These are phyloP conservation scores for Acanthopagrus latus DNA, from an alignment of 2,797 vertebrate genomes.

Conservation along the genomic window DNA sequence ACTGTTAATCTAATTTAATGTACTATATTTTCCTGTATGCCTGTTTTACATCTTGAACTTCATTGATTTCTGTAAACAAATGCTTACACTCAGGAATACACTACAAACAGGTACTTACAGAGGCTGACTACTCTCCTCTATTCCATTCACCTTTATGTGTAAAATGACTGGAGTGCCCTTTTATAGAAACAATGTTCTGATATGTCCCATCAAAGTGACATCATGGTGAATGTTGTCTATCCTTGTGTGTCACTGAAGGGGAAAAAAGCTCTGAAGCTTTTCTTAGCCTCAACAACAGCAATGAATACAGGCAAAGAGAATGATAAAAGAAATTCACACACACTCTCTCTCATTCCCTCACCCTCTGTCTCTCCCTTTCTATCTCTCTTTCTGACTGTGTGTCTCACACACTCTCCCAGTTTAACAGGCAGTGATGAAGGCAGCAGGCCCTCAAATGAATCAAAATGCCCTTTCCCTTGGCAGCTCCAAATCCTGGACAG, in stretches of 20 bases:
- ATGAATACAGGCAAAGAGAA: constrained; percentile 21
- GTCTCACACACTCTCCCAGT: constrained; percentile 16
- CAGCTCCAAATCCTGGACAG: constrained; percentile 61
- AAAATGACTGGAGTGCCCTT: background rate
- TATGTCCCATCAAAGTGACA: background rate
- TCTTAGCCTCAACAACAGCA: constrained; percentile 13
- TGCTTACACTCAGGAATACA: background rate
- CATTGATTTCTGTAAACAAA: background rate
- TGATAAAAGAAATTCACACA: constrained; percentile 8
- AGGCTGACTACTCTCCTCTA: background rate
- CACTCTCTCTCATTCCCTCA: background rate
- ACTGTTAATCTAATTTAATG: no score
- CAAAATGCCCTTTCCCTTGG: constrained; percentile 69
- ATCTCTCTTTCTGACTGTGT: constrained; percentile 1
- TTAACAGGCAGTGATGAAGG: constrained; percentile 54
- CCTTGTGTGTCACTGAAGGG: background rate
- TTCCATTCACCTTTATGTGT: background rate
- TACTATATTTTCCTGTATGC: no score
- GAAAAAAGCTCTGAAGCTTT: background rate
- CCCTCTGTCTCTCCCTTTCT: background rate
- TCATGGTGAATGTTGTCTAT: background rate
- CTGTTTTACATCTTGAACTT: no score
- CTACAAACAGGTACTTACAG: background rate
- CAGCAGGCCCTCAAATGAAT: constrained; percentile 61
- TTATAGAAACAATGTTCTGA: background rate